Base-by-base conservation (phyloP, 2,797 vertebrate genomes). In the Brotula barbata region DNA sequence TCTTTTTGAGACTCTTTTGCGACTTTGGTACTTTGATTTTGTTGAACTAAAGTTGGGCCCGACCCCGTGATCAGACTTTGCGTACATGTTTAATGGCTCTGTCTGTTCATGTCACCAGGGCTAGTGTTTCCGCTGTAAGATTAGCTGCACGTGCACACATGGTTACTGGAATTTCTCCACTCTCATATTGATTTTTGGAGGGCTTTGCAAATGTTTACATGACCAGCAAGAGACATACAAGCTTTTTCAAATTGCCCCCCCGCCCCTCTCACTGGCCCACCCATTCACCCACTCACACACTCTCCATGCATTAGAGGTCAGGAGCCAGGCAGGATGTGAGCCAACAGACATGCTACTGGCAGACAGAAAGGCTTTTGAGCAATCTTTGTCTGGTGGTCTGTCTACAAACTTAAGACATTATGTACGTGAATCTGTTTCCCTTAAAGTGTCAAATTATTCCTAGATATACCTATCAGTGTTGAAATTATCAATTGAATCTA, bases 111-210 rank as follows among this genome's bases (percentile, higher is more conserved):
- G 68, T 71, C 57, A 52, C 58, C 0, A 1, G 15, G 57, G 34
- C 31, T 49, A 33, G 39, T 21, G 40, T 46, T 51, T 70, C 65
- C 33, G 3, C 54, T 83, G 82, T 86, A 80, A 84, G 58, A 76
- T 64, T 82, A 84, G 78, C 82, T 64, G 51, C 2, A 36, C 34
- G 28, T 8, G 47, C 58, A 64, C 58, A 42, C 71, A 50, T 45
- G 67, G 60, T 90, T 89, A 84, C 89, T 84, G 89, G 87, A 89
- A 90, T 72, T 73, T 66, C 81, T 84, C 65, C 65, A 68, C 60
- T 85, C 66, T 61, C 12, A 6, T 89, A 89, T 89, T 89, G 88
- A 91, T 90, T 88, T 87, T 75, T 41, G 1, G 43, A 17, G 15
- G 33, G 63, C 25, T 68, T 68, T 75, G 66, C 75, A 69, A 81